Conservation (phyloP, 2,888 invertebrate genomes). For the Drosophila paramelanica region DNA sequence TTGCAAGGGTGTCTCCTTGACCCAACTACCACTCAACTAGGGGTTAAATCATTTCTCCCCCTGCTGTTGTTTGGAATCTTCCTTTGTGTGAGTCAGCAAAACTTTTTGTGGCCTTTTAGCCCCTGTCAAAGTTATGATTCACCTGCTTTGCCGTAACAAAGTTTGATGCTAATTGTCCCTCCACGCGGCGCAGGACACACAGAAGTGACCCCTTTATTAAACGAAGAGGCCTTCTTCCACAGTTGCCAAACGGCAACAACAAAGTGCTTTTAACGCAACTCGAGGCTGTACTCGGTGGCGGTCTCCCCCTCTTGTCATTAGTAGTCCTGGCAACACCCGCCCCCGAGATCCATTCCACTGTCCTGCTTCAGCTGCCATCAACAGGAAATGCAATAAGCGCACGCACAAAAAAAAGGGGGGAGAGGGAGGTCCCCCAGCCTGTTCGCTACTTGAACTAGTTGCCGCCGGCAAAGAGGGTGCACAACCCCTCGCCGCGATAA, state of each 20-base stretch:
- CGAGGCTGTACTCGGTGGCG: slow-evolving; percentile 53
- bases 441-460: slow-evolving; percentile 26
- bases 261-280: slow-evolving; percentile 65
- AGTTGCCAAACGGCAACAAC: slow-evolving; percentile 49
- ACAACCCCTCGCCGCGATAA: slow-evolving; percentile 17
- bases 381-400: slow-evolving; percentile 74
- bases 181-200: too few relatives aligned
- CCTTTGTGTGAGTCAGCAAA: slow-evolving; percentile 45
- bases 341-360: background rate
- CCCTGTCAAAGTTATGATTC: slow-evolving; percentile 37
- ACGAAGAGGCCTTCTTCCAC: slow-evolving; percentile 18
- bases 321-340: slow-evolving; percentile 35
- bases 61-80: background rate
- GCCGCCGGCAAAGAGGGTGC: slow-evolving; percentile 42
- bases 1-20: slow-evolving; percentile 1
- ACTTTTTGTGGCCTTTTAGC: slow-evolving; percentile 8
- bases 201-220: slow-evolving; percentile 46
- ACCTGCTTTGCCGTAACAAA: slow-evolving; percentile 53
- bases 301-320: slow-evolving; percentile 8
- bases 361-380: slow-evolving; percentile 19
- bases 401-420: slow-evolving; percentile 46
- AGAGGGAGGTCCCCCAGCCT: background rate
- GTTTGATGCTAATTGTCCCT: slow-evolving; percentile 63
- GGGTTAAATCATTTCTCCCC: background rate
- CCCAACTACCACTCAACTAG: slow-evolving; percentile 3